A percentile compares a stretch with the other conserved stretches of the same genome.
Conservation (phyloP, 2,113 vertebrate species). For the Lethenteron reissneri region DNA sequence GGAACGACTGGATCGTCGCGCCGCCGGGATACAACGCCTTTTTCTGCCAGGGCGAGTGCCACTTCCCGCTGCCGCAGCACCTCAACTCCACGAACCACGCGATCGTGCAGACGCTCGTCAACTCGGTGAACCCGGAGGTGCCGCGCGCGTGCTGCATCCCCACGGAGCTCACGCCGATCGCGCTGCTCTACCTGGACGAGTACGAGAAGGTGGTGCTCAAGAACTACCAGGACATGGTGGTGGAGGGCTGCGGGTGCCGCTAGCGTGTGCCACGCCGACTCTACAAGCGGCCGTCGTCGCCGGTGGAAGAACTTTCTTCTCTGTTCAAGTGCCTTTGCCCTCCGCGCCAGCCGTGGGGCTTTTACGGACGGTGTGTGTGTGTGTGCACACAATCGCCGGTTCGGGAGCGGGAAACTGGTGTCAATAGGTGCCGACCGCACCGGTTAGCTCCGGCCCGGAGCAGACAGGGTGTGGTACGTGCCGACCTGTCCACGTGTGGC, state of each 20-base stretch:
- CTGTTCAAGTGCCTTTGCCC: neutral
- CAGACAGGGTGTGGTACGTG: too few relatives aligned
- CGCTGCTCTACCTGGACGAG: slow-evolving; percentile 95
- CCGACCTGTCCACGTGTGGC: too few relatives aligned
- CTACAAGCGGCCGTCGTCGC: neutral
- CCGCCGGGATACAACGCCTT: slow-evolving; percentile 89
- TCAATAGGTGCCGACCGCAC: too few relatives aligned
- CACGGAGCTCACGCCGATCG: slow-evolving; percentile 96
- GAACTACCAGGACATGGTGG: slow-evolving; percentile 99
- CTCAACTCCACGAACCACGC: slow-evolving; percentile 96
- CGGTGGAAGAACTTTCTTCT: neutral
- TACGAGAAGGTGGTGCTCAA: slow-evolving; percentile 96
- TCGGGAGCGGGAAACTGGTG: too few relatives aligned
- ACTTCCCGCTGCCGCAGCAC: slow-evolving; percentile 86
- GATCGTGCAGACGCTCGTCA: slow-evolving; percentile 94
- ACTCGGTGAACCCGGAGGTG: slow-evolving; percentile 91
- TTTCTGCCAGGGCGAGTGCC: slow-evolving; percentile 92
- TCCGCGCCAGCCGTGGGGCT: neutral
- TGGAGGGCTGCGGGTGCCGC: slow-evolving; percentile 90
- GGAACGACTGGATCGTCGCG: slow-evolving; percentile 98
- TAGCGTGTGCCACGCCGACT: slow-evolving; percentile 16
- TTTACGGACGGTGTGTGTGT: neutral
- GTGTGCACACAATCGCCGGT: too few relatives aligned
- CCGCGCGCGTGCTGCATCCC: slow-evolving; percentile 93
- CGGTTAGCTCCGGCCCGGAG: too few relatives aligned